Evolutionary conservation across 2,888 invertebrate species (phyloP).

Genomic region (Harpalus rubripes): DNA sequence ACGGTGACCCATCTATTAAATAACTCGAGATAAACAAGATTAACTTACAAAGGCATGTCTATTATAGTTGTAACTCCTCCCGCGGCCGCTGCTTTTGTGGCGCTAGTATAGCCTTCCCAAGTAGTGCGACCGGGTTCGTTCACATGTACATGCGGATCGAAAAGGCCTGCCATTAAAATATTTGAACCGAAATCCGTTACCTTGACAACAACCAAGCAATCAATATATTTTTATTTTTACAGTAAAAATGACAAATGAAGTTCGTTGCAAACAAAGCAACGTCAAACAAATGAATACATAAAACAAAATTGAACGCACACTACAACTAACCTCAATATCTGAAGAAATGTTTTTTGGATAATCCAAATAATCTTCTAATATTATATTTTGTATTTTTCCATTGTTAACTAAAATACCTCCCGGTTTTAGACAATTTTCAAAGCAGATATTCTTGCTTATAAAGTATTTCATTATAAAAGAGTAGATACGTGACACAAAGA

Average conservation of each 20-base stretch:
- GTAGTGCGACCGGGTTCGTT: slow-evolving; percentile 86
- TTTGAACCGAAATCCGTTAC: slow-evolving; percentile 78
- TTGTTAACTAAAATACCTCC: slow-evolving; percentile 82
- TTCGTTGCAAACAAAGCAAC: too few species aligned
- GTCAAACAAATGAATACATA: not conserved
- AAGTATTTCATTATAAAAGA: slow-evolving; percentile 74
- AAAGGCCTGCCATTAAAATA: slow-evolving; percentile 84
- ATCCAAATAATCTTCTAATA: slow-evolving; percentile 78
- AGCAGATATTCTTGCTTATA: slow-evolving; percentile 78
- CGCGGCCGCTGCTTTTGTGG: slow-evolving; percentile 86
- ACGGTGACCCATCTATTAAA: not conserved
- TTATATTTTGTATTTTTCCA: slow-evolving; percentile 81
- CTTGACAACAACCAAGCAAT: slow-evolving; percentile 60
- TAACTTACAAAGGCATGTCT: slow-evolving; percentile 85
- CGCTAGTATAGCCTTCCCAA: slow-evolving; percentile 86
- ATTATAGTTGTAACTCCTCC: slow-evolving; percentile 86
- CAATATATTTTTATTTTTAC: too few species aligned
- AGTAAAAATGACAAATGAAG: too few species aligned
- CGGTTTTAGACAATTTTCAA: slow-evolving; percentile 79
- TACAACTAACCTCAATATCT: slow-evolving; percentile 77
- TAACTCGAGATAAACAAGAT: slow-evolving; percentile 45
- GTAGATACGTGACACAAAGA: too few species aligned
- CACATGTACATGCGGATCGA: slow-evolving; percentile 87
- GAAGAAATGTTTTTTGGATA: slow-evolving; percentile 69
- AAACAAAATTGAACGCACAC: not conserved